Percentiles rank a stretch among this genome's conserved stretches.
phyloP scores from a whole-genome alignment of 2,113 vertebrate genomes.

The Brienomyrus brachyistius region DNA sequence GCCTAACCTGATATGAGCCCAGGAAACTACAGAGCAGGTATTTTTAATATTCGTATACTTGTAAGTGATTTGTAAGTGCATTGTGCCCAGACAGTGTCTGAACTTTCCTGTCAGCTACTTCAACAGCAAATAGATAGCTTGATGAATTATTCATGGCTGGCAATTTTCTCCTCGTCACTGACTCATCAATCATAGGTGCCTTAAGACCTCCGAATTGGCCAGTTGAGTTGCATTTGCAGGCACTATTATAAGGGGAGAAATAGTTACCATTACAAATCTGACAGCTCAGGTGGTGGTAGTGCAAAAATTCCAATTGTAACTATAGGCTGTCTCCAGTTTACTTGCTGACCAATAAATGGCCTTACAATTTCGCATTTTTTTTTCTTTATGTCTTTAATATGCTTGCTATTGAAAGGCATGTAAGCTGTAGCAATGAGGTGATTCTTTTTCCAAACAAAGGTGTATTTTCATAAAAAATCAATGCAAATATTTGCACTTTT shows the following conservation, averaged over 20 bases:
- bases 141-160: conserved; percentile 91
- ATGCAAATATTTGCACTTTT: conserved; percentile 94
- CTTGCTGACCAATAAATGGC: conserved; percentile 67
- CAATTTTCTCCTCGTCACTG: conserved; percentile 94
- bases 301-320: conserved; percentile 62
- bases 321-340: conserved; percentile 57
- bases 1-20: conserved; percentile 73
- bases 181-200: conserved; percentile 93
- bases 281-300: conserved; percentile 72
- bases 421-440: conserved; percentile 73
- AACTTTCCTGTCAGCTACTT: conserved; percentile 92
- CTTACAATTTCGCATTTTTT: conserved; percentile 45
- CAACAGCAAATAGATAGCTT: conserved; percentile 91
- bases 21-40: conserved; percentile 75
- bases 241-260: conserved; percentile 73
- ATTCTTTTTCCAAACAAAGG: conserved; percentile 78
- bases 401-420: conserved; percentile 53
- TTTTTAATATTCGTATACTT: conserved; percentile 85
- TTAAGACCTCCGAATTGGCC: conserved; percentile 84
- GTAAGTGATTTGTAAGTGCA: conserved; percentile 93
- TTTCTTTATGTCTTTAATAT: conserved; percentile 44
- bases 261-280: conserved; percentile 72
- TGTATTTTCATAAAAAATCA: conserved; percentile 87
- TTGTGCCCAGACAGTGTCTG: conserved; percentile 84
- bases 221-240: conserved; percentile 77